Conservation (phyloP, 2,113 vertebrate species). For the Accipiter virgatus region DNA sequence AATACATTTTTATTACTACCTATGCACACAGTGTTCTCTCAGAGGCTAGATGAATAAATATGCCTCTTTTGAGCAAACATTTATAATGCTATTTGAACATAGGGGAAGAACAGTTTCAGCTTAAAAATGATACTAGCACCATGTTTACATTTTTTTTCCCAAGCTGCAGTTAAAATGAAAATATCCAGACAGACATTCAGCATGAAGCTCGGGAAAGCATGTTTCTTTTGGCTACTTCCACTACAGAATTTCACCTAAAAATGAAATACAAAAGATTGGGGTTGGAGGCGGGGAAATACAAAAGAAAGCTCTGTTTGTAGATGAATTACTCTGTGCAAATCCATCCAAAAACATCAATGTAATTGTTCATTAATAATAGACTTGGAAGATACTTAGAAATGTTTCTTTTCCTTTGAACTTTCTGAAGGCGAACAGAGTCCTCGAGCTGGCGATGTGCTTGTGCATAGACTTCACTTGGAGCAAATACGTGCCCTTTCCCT, state of each 20-base stretch:
- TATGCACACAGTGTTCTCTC: slow-evolving; percentile 32
- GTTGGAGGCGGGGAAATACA: slow-evolving; percentile 10
- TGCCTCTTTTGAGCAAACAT: not conserved
- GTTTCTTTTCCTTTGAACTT: slow-evolving; percentile 66
- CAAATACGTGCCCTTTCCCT: too few species aligned
- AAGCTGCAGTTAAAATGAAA: slow-evolving; percentile 67
- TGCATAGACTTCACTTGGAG: not conserved
- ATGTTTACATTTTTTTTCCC: slow-evolving; percentile 47
- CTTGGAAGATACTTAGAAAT: slow-evolving; percentile 62
- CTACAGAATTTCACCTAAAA: slow-evolving; percentile 61
- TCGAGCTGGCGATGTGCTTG: not conserved
- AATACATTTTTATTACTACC: slow-evolving; percentile 54
- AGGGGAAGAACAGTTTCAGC: not conserved
- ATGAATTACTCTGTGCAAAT: slow-evolving; percentile 66
- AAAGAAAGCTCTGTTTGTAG: slow-evolving; percentile 71
- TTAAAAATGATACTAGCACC: slow-evolving; percentile 49
- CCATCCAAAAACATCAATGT: slow-evolving; percentile 52
- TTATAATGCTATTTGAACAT: slow-evolving; percentile 12
- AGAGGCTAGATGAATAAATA: slow-evolving; percentile 45
- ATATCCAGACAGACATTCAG: slow-evolving; percentile 64
- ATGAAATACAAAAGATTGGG: slow-evolving; percentile 53
- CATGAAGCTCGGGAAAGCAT: slow-evolving; percentile 51
- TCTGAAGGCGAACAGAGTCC: slow-evolving; percentile 52
- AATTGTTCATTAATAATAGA: slow-evolving; percentile 64
- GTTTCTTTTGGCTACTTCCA: slow-evolving; percentile 72